These are phyloP conservation scores for Chaetophractus vellerosus DNA, from an alignment of 2,797 vertebrate genomes.

Conservation along the genomic window DNA sequence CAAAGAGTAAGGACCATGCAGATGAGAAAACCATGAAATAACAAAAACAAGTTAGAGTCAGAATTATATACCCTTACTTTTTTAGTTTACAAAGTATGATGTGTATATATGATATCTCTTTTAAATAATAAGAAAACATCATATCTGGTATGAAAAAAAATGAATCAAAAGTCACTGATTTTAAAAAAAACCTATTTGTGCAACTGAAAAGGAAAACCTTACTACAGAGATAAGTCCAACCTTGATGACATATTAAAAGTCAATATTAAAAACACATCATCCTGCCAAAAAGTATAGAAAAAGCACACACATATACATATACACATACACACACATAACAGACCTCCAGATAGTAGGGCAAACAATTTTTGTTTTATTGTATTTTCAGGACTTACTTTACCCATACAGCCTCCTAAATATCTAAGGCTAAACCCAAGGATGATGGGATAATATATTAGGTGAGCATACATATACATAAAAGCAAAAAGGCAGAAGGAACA, in stretches of 20 bases:
- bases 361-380: background rate
- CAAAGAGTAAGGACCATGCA: background rate
- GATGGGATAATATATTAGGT: background rate
- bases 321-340: background rate
- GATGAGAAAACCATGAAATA: background rate
- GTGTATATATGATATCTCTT: background rate
- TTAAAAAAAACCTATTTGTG: background rate
- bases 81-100: conserved; percentile 30
- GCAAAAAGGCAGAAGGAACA: background rate
- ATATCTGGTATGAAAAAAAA: conserved; percentile 22
- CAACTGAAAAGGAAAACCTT: conserved; percentile 8
- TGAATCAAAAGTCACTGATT: background rate
- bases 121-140: background rate
- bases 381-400: background rate
- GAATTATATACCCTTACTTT: background rate
- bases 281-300: background rate
- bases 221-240: background rate
- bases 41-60: background rate
- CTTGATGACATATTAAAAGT: background rate
- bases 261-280: conserved; percentile 23
- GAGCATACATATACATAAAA: background rate
- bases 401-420: background rate
- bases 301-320: background rate
- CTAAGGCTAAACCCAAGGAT: conserved; percentile 5
- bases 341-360: background rate